Conservation (phyloP, 2,113 vertebrate genomes). For the Potamarius usumacintae region DNA sequence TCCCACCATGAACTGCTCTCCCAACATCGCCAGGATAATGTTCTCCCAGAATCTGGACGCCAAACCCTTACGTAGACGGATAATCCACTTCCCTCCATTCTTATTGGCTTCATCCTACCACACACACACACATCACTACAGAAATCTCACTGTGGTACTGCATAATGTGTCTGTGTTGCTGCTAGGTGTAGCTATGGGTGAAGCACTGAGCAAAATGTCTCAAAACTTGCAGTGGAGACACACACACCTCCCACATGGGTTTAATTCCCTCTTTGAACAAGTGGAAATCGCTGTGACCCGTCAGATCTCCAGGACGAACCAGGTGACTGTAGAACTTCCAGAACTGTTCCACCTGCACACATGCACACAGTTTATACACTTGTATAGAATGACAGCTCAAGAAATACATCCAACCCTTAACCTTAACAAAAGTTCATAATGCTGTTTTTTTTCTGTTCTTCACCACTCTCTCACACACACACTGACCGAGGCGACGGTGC, state of each 20-base stretch:
- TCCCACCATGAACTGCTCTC: constrained; percentile 29
- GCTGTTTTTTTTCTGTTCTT: neutral
- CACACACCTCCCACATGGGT: constrained; percentile 58
- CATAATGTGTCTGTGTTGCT: neutral
- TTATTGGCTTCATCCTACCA: constrained; percentile 22
- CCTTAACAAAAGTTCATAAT: too few relatives aligned
- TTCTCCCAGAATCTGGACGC: constrained; percentile 26
- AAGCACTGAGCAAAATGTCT: neutral
- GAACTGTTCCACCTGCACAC: constrained; percentile 17
- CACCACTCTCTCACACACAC: neutral
- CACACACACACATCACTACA: neutral
- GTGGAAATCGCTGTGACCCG: constrained; percentile 19
- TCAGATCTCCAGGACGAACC: constrained; percentile 32
- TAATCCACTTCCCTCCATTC: constrained; percentile 20
- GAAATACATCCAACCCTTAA: neutral
- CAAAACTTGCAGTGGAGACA: neutral
- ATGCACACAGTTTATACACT: neutral
- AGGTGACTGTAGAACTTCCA: constrained; percentile 29
- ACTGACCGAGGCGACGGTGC: constrained; percentile 14
- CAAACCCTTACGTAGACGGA: constrained; percentile 13
- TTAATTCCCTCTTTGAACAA: constrained; percentile 60
- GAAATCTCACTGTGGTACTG: neutral
- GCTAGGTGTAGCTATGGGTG: neutral
- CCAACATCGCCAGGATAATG: constrained; percentile 13
- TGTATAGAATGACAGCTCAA: neutral